Percentiles rank a stretch among this genome's conserved stretches.
phyloP scores from a whole-genome alignment of 2,888 invertebrate species.

The Acrobasis suavella region DNA sequence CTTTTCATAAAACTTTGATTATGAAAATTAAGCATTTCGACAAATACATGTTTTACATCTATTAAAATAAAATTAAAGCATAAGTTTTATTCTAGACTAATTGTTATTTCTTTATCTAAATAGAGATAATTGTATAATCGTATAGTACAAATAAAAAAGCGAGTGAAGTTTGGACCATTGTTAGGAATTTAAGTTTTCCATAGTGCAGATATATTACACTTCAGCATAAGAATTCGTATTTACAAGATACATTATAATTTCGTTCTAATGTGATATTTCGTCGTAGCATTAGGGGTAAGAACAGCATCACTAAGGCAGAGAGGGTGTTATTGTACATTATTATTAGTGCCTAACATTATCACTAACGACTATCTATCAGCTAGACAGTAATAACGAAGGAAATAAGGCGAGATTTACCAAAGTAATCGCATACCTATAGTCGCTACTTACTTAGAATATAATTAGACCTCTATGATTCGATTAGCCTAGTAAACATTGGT shows the following conservation, averaged over 20 bases:
- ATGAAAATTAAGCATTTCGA: slow-evolving; percentile 79
- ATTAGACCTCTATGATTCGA: slow-evolving; percentile 58
- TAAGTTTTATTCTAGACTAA: slow-evolving; percentile 72
- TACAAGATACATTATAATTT: slow-evolving; percentile 70
- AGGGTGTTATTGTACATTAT: slow-evolving; percentile 79
- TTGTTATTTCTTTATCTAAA: slow-evolving; percentile 71
- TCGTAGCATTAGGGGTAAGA: slow-evolving; percentile 71
- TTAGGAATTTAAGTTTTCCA: slow-evolving; percentile 80
- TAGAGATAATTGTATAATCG: slow-evolving; percentile 74
- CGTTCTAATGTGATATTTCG: slow-evolving; percentile 66
- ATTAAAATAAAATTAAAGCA: slow-evolving; percentile 78
- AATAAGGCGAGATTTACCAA: slow-evolving; percentile 57
- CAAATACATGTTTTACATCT: slow-evolving; percentile 76
- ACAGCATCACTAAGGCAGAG: slow-evolving; percentile 80
- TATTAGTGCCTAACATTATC: slow-evolving; percentile 64
- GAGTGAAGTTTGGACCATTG: slow-evolving; percentile 81
- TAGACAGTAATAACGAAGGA: slow-evolving; percentile 50
- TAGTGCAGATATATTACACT: slow-evolving; percentile 72
- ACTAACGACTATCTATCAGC: slow-evolving; percentile 57
- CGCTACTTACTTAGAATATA: slow-evolving; percentile 57
- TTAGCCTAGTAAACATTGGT: slow-evolving; percentile 72
- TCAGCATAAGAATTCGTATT: slow-evolving; percentile 73
- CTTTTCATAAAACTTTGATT: slow-evolving; percentile 76
- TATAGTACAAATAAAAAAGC: slow-evolving; percentile 81
- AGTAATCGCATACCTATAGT: slow-evolving; percentile 50